These are phyloP conservation scores for Sesamia nonagrioides DNA, from an alignment of 1,140 invertebrate genomes.

Conservation along the genomic window DNA sequence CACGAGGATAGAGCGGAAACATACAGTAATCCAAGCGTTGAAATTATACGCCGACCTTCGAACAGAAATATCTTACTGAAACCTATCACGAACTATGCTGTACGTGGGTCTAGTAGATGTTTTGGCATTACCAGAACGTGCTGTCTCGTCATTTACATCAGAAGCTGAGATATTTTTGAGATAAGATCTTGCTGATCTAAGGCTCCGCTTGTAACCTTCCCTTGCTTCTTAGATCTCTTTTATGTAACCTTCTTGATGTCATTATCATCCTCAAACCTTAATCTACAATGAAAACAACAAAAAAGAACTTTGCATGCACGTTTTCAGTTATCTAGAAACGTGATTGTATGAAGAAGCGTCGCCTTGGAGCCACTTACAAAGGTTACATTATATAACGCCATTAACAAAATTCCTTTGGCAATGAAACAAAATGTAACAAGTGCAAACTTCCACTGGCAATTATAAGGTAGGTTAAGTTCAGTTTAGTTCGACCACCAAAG, in stretches of 20 bases:
- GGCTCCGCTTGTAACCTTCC: not conserved
- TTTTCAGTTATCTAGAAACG: conserved; percentile 39
- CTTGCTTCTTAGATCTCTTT: not conserved
- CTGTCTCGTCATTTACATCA: not conserved
- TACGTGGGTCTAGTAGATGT: conserved; percentile 9
- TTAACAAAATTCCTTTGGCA: conserved; percentile 37
- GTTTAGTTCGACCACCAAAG: conserved; percentile 27
- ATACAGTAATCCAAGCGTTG: conserved; percentile 38
- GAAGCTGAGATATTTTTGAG: not conserved
- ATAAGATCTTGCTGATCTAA: not conserved
- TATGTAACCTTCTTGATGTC: not conserved
- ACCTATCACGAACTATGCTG: conserved; percentile 30
- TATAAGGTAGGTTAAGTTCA: conserved; percentile 45
- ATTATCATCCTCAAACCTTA: not conserved
- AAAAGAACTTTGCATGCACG: conserved; percentile 32
- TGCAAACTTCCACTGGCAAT: conserved; percentile 44
- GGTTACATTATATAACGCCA: conserved; percentile 43
- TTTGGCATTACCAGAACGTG: conserved; percentile 12
- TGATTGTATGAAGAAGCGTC: conserved; percentile 22
- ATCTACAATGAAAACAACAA: conserved; percentile 21
- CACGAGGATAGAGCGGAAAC: conserved; percentile 37
- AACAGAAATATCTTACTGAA: conserved; percentile 39
- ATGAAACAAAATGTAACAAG: conserved; percentile 48
- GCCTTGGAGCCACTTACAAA: conserved; percentile 23
- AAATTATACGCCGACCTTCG: conserved; percentile 41